These are phyloP conservation scores for Mus musculus DNA, from an alignment of 2,113 vertebrate genomes.

Conservation along the genomic window DNA sequence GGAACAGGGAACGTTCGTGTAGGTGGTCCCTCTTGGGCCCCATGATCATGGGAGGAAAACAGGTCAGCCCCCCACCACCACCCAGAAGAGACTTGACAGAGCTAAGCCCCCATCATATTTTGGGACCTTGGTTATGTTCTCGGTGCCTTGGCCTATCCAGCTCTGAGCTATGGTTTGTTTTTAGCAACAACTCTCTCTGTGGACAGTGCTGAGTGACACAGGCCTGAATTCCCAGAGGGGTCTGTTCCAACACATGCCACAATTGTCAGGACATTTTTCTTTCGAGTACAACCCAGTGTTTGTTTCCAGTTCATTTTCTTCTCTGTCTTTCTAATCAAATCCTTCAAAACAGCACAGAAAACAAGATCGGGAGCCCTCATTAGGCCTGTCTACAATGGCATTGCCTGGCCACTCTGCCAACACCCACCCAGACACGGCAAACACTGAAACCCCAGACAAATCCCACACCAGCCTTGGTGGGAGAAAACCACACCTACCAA, in stretches of 20 bases:
- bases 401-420: not conserved
- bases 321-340: not conserved
- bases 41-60: not conserved
- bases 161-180: not conserved
- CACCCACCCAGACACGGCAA: not conserved
- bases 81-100: not conserved
- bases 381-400: fast-evolving
- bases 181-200: not conserved
- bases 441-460: not conserved
- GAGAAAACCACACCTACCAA: not conserved
- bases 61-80: fast-evolving
- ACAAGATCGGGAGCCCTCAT: not conserved
- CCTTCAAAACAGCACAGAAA: not conserved
- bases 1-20: fast-evolving
- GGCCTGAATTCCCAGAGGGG: not conserved
- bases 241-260: not conserved
- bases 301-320: not conserved
- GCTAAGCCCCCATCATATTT: not conserved
- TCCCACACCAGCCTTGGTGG: not conserved
- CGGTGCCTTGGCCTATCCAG: not conserved
- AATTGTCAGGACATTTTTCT: not conserved
- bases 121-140: too few relatives aligned
- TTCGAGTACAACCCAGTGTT: not conserved
- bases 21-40: not conserved
- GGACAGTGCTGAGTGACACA: not conserved